Base-by-base conservation (phyloP, 2,888 invertebrate species). In the Pemphredon lugubris region DNA sequence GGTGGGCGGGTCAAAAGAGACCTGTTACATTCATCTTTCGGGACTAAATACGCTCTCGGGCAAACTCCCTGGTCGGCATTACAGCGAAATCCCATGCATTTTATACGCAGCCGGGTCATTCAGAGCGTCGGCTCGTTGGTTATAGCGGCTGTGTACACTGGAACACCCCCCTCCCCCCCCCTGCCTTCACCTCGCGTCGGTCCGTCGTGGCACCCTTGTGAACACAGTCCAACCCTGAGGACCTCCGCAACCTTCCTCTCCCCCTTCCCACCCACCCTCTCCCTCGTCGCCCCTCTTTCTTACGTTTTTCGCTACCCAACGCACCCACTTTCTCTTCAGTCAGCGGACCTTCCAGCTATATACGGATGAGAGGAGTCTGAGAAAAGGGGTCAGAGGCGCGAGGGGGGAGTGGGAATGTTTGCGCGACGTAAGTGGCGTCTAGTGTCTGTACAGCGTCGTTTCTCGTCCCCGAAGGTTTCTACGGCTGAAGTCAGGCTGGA, bases 271-370 rank as follows among this genome's bases (percentile, higher is more conserved):
- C 66, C 69, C 73, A 60, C 75, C 73, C 30, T 71, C 59, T 58
- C 73, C 74, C 45, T 26, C 26, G 7, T 91, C 91, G 7, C 91
- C 91, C 88, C 47, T 48, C 90, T 90, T n/a, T 90, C 90, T 90
- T 91, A 91, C 91, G 90, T 5, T 91, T 90, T 90, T 90, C 90
- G n/a, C 91, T 89, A 90, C 90, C 91, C 88, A 87, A 86, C 64
- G 68, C 48, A 63, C 75, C 77, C 75, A 71, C 78, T 79, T 81
- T 77, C 76, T 78, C 82, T 78, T 81, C 66, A 80, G 63, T 69
- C n/a, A 48, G 77, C 68, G 45, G 58, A 47, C 68, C 71, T 78
- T 61, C 68, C 51, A 64, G 75, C 65, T 66, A 54, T n/a, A n/a
- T 70, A 72, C 57, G 60, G 57, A 50, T 54, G 71, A 58, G 68